Base-by-base conservation (phyloP, 2,113 vertebrate species). In the Eleginops maclovinus region DNA sequence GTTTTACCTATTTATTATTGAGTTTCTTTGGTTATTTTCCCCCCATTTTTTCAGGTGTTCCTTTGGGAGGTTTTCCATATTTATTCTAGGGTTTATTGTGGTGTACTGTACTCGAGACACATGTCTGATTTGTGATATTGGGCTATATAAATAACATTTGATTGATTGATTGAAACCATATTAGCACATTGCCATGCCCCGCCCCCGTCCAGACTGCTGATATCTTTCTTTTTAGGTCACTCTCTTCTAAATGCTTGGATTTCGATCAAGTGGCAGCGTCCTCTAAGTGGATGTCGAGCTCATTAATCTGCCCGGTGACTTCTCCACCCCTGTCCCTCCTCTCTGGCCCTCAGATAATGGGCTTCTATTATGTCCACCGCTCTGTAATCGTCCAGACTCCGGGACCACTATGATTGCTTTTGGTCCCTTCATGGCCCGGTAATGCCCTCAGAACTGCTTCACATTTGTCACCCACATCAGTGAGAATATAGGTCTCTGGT, bases 241-340 rank as follows among this genome's bases (percentile, higher is more conserved):
- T 78, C 71, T 77, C 64, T 51, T 22, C 68, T 77, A 67, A 84
- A 85, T 75, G 55, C 73, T 80, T 74, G 44, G 43, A 19, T 67
- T 63, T 21, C 68, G 72, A 54, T 64, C n/a, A 17, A 51, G 28
- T 13, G 9, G 31, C 9, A 3, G n/a, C 77, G 62, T 78, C 72
- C 62, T 79, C 58, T 9, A 56, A 56, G 43, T 81, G 75, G 49
- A 70, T 54, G 59, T 50, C 59, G 44, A 77, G 79, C 63, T 84
- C 87, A 89, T 85, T 84, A 77, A 85, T 84, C 84, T 87, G 79
- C 56, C 5, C n/a, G 9, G 24, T 74, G 67, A 84, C 84, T 74
- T 89, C 9, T 3, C 75, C 63, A 54, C 72, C 72, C 47, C 82
- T 54, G 75, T 79, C 87, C 49, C 71, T 70, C 70, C 65, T 83